phyloP scores from a whole-genome alignment of 1,140 invertebrate genomes.

The Pseudoatta argentina region DNA sequence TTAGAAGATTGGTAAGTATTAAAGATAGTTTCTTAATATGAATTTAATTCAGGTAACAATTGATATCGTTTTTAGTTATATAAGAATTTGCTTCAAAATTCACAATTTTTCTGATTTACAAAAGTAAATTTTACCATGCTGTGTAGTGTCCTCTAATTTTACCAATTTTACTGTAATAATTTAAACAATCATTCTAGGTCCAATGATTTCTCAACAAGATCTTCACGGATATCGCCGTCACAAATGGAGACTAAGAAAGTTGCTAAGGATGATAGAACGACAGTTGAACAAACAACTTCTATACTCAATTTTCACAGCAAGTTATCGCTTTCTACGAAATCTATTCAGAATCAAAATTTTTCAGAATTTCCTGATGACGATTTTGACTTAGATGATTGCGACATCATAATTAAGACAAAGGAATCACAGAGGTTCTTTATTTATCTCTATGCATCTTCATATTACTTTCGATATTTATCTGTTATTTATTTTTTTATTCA shows the following conservation, averaged over 20 bases:
- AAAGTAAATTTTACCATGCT: not conserved
- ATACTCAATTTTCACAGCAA: not conserved
- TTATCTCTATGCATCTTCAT: not conserved
- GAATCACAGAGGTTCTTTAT: not conserved
- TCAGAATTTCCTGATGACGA: slow-evolving; percentile 64
- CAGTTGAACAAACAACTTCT: not conserved
- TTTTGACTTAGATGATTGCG: slow-evolving; percentile 28
- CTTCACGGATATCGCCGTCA: not conserved
- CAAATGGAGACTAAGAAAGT: not conserved
- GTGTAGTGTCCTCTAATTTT: not conserved
- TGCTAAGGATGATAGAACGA: not conserved
- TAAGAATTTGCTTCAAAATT: not conserved
- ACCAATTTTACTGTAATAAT: not conserved
- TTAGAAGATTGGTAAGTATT: slow-evolving; percentile 38
- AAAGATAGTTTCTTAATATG: not conserved
- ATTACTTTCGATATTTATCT: not conserved
- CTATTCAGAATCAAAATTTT: not conserved
- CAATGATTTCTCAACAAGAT: not conserved
- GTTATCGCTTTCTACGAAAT: not conserved
- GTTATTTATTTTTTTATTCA: not conserved
- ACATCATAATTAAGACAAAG: not conserved
- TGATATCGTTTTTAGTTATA: not conserved
- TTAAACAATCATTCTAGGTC: slow-evolving; percentile 12
- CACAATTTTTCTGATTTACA: not conserved
- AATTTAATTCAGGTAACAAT: slow-evolving; percentile 12